Base-by-base conservation (phyloP, 2,888 invertebrate species). In the Poecilobothrus nobilitatus region DNA sequence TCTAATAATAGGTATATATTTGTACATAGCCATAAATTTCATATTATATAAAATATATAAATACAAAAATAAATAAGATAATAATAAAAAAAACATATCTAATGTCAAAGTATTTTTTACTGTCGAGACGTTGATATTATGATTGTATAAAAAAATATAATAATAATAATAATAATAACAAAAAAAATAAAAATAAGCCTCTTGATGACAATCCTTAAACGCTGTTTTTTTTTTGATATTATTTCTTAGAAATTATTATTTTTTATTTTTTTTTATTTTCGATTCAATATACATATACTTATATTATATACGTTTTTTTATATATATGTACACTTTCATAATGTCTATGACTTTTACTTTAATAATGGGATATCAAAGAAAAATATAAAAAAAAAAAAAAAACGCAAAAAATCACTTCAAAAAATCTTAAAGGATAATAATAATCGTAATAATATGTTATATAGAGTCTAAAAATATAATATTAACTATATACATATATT, bases 141-240 rank as follows among this genome's bases (percentile, higher is more conserved):
- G 27, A 27, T 27, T 27, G 27, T 27, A 27, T 27, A 27, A 27
- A 27, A 27, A 27, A 27, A 27, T 27, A 53, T 53, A 15, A 53
- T 53, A 15, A 53, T 12, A 6, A n/a, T n/a, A 53, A 37, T 18
- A 6, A 53, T 18, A 53, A 53, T 53, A 53, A 53, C 53, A 53
- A 53, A 53, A 18, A 53, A 53, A 53, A 53, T 53, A 53, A 53
- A 53, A 53, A 53, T 53, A 53, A 53, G 53, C 53, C 53, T 53
- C 53, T 53, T 53, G 53, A 53, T 53, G 53, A 53, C 53, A 53
- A 53, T 53, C 53, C 53, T 53, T 15, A 53, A 53, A 53, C 15
- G 18, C 15, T 53, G 15, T 9, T 12, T 53, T 53, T 53, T 53
- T 53, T 41, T 15, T 41, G 2, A 2, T 12, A 41, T 41, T 41